phyloP scores from a whole-genome alignment of 1,140 invertebrate genomes.

The Lasioglossum albipes region DNA sequence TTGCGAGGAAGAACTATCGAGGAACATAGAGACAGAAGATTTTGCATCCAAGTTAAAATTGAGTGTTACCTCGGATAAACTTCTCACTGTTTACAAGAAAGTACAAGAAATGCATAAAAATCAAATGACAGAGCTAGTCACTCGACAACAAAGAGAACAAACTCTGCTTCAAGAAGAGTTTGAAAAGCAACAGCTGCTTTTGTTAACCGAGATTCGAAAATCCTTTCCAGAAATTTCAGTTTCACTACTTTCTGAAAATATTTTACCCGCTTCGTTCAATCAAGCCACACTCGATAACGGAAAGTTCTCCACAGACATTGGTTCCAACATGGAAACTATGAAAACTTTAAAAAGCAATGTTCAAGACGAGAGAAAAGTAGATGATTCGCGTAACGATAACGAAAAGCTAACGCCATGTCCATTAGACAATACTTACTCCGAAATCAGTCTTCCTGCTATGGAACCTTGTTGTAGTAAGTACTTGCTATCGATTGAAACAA shows the following conservation, averaged over 20 bases:
- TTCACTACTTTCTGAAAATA: conserved; percentile 54
- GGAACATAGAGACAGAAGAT: conserved; percentile 20
- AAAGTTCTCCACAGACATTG: not conserved
- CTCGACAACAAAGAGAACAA: conserved; percentile 82
- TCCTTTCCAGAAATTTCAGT: conserved; percentile 69
- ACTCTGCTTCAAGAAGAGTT: conserved; percentile 82
- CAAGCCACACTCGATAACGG: not conserved
- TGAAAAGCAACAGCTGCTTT: conserved; percentile 82
- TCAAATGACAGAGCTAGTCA: conserved; percentile 81
- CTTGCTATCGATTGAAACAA: not conserved
- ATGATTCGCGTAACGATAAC: conserved; percentile 16
- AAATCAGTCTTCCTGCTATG: conserved; percentile 28
- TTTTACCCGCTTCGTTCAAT: conserved; percentile 14
- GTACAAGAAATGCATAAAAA: conserved; percentile 83
- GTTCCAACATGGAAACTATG: conserved; percentile 10
- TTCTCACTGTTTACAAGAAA: conserved; percentile 78
- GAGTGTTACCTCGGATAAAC: conserved; percentile 71
- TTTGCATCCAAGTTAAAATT: conserved; percentile 53
- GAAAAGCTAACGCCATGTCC: conserved; percentile 50
- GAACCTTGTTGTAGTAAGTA: conserved; percentile 4
- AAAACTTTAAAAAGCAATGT: not conserved
- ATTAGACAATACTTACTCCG: conserved; percentile 66
- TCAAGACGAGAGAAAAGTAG: not conserved
- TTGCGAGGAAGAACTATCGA: conserved; percentile 36
- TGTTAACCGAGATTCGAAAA: conserved; percentile 82